Base-by-base conservation (phyloP, 2,888 invertebrate genomes). In the Calameuta idolon region DNA sequence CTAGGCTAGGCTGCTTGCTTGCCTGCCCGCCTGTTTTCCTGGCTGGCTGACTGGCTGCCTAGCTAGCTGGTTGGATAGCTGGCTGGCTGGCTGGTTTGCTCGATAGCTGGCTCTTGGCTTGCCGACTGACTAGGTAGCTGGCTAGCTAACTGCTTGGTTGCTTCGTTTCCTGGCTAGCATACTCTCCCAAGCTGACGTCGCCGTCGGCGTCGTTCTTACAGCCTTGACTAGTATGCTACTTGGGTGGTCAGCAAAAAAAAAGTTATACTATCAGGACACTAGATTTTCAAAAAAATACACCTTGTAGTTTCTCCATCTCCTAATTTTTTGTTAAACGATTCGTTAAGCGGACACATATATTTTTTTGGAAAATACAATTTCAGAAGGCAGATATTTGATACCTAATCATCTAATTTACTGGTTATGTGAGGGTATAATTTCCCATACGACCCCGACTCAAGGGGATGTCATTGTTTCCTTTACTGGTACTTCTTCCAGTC, bases 1-100 rank as follows among this genome's bases (percentile, higher is more conserved):
- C 74, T 74, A 74, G 74, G 74, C 74, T 74, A 74, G 74, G 34
- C 30, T 35, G 74, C 74, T 34, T 35, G 74, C 74, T 34, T 74
- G 74, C 34, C 34, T 34, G 74, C 74, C n/a, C 23, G 74, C 34
- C 37, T 34, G 34, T 12, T n/a, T 34, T 23, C 15, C 35, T 74
- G 34, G 23, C 37, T 34, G 74, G 12, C 37, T n/a, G 35, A 23
- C 74, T 37, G 33, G 11, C 35, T 34, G 30, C 55, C 71, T 71
- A 12, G 71, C 71, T 71, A 23, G 30, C 71, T 31, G 33, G 12
- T 23, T 71, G 71, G 71, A 12, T 12, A 12, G 30, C 71, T 71
- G 30, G 30, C 33, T 71, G 31, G 11, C 35, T 40, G 12, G 40
- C 40, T 55, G 23, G 23, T 15, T 55, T 15, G 23, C 23, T 55